Percentiles rank a stretch among this genome's conserved stretches.
phyloP scores from a whole-genome alignment of 64 coral and sea anemone species.

The Montipora foliosa region DNA sequence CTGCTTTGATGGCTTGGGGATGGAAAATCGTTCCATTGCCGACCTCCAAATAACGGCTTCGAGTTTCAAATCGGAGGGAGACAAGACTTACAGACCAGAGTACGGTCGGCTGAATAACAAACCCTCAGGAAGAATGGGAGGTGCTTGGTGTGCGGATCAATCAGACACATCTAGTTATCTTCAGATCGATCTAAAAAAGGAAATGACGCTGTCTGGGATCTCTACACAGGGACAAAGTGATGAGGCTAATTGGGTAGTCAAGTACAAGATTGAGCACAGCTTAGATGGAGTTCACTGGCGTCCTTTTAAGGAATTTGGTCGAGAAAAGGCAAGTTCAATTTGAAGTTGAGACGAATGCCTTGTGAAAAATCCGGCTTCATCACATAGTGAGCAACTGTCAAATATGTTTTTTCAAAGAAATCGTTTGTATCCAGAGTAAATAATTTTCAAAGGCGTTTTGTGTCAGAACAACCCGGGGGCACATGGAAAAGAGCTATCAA shows the following conservation, averaged over 20 bases:
- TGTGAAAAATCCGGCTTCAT: too few relatives aligned
- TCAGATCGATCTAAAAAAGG: constrained; percentile 69
- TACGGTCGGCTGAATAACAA: constrained; percentile 60
- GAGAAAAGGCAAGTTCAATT: not conserved
- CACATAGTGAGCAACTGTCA: too few relatives aligned
- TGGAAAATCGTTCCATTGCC: constrained; percentile 60
- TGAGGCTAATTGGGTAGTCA: constrained; percentile 43
- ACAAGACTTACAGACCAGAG: constrained; percentile 5
- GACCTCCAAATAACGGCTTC: constrained; percentile 53
- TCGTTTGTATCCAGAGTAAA: too few relatives aligned
- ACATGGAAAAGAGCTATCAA: too few relatives aligned
- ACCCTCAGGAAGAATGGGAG: not conserved
- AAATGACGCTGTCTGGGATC: constrained; percentile 64
- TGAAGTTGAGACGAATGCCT: not conserved
- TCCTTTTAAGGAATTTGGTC: constrained; percentile 61
- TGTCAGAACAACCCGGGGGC: too few relatives aligned
- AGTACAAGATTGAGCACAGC: constrained; percentile 63
- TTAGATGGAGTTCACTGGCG: constrained; percentile 25
- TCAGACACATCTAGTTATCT: constrained; percentile 27
- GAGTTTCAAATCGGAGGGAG: not conserved
- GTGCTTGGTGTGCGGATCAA: constrained; percentile 42
- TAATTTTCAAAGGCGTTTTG: too few relatives aligned
- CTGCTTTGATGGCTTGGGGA: constrained; percentile 55
- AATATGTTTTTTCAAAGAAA: too few relatives aligned
- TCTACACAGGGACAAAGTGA: constrained; percentile 69